Percentiles rank a stretch among this genome's conserved stretches.
Evolutionary conservation across 2,888 invertebrate genomes (phyloP).

Genomic region (Acleris emargana): DNA sequence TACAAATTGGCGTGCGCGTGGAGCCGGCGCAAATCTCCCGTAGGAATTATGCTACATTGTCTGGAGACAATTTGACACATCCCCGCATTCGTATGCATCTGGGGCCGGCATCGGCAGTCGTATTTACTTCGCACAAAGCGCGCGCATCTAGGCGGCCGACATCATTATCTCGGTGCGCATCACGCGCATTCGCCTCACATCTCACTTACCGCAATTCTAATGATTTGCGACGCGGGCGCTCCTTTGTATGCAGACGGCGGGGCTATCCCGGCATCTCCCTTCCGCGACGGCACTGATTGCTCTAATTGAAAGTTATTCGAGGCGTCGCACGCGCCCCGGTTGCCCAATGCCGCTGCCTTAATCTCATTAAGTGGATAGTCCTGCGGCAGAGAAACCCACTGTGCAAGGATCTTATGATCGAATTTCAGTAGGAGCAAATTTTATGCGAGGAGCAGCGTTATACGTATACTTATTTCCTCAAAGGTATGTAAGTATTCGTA

Average conservation of each 20-base stretch:
- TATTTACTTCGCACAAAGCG: constrained; percentile 40
- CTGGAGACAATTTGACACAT: constrained; percentile 58
- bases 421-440: too few relatives aligned
- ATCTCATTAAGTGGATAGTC: constrained; percentile 33
- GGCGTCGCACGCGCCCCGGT: constrained; percentile 56
- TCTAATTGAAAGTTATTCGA: constrained; percentile 79
- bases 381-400: too few relatives aligned
- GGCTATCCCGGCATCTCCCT: constrained; percentile 68
- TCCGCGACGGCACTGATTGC: constrained; percentile 74
- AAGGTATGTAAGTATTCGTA: too few relatives aligned
- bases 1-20: constrained; percentile 77
- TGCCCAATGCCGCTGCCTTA: constrained; percentile 51
- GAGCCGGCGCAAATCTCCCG: constrained; percentile 58
- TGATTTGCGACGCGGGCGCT: constrained; percentile 77
- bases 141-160: constrained; percentile 63
- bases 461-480: too few relatives aligned
- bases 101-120: constrained; percentile 12
- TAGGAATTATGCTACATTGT: constrained; percentile 66
- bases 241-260: constrained; percentile 72
- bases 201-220: constrained; percentile 78
- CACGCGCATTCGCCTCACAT: constrained; percentile 76
- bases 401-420: too few relatives aligned
- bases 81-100: constrained; percentile 34
- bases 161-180: constrained; percentile 68
- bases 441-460: too few relatives aligned